Evolutionary conservation across 2,797 vertebrate species (phyloP), one percentile per base, ranked within the genome.

Genomic region (Heliangelus exortis): DNA sequence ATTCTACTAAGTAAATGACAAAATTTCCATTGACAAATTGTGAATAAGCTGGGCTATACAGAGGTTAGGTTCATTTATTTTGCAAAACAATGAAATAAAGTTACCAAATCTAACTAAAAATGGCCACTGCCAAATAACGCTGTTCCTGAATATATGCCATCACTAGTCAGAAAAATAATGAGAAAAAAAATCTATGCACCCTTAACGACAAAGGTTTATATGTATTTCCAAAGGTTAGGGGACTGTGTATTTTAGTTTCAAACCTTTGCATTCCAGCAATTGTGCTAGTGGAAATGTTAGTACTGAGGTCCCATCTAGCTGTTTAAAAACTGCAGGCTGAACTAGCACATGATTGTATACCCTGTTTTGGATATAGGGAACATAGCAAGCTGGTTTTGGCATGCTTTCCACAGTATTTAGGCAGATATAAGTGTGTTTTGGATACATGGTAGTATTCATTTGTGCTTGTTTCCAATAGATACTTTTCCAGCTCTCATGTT

Each of bases 251-350:
- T 45, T 66, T 72, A 11, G n/a, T 58, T 96, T 28, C 57, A 73
- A 71, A 65, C 62, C 72, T 83, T 5, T 45, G 59, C 89, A 82
- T 90, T 86, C 82, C 91, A 84, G 80, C 63, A 57, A 16, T 73
- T 88, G 71, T 88, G 87, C 92, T 76, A 95, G 83, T 92, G 89
- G 79, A 92, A 96, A 86, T 65, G 62, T 92, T 89, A 92, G 59
- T 29, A 65, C 55, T 78, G 4, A 63, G 59, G 51, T 88, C 83
- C 55, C 74, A 69, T 53, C 57, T 19, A 62, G 61, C 6, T 80
- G 63, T 75, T 92, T 94, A 67, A 92, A 66, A 86, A 31, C 72
- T 88, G 57, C 66, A 79, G 45, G 48, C 74, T 92, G 66, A 90
- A 59, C n/a, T 13, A 73, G 63, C 31, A 50, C 59, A 51, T 18